Evolutionary conservation across 2,113 vertebrate species (phyloP).

Genomic region (Scopus umbretta): DNA sequence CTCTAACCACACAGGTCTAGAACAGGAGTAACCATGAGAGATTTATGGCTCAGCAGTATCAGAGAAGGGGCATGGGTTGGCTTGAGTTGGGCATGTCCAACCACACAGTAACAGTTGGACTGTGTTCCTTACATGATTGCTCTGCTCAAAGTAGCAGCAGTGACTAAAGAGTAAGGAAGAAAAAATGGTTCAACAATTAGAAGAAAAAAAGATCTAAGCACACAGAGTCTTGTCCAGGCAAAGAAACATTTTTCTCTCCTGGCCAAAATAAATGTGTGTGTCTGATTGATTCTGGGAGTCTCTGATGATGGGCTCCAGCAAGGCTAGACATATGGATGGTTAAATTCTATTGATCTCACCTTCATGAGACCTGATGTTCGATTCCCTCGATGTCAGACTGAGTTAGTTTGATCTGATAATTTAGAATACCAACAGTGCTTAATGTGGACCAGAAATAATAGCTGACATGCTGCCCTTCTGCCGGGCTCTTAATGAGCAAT

Average conservation of each 20-base stretch:
- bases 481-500: conserved; percentile 35
- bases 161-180: not conserved
- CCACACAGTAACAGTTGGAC: not conserved
- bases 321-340: not conserved
- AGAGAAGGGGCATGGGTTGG: not conserved
- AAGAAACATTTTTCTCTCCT: conserved; percentile 5
- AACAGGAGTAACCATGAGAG: not conserved
- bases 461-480: conserved; percentile 10
- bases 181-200: not conserved
- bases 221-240: not conserved
- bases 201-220: not conserved
- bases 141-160: not conserved
- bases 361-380: conserved; percentile 12
- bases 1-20: not conserved
- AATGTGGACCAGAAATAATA: not conserved
- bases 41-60: not conserved
- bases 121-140: not conserved
- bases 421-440: conserved; percentile 45
- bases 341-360: conserved; percentile 2
- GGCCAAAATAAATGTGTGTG: not conserved
- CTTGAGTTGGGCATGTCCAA: not conserved
- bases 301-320: not conserved
- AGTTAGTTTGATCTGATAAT: conserved; percentile 34
- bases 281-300: not conserved
- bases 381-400: conserved; percentile 16